Evolutionary conservation across 1,140 invertebrate species (phyloP), one percentile per base, ranked within the genome.

Genomic region (Caenorhabditis inopinata): DNA sequence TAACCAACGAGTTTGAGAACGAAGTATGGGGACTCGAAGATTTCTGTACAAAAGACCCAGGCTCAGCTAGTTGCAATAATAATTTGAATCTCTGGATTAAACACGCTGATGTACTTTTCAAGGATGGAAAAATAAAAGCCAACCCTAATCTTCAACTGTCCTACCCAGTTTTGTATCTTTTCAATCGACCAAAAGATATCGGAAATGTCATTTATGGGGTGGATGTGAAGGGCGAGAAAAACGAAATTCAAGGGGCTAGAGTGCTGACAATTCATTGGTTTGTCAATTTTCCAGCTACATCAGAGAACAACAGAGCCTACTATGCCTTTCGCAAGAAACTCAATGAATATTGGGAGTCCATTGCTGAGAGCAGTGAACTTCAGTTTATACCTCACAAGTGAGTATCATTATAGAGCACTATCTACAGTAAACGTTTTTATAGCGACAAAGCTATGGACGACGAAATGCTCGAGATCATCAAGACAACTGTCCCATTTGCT

Each of bases 361-460:
- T 86, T 47, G 85, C 84, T 7, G 74, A 74, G n/a, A 53, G 84
- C 23, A 83, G 84, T 25, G 78, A 86, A 23, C 85, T 88, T 29
- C 79, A 88, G 21, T 88, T 88, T 38, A 87, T 88, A 83, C 87
- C 87, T 27, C 87, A 88, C 77, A 88, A 88, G 86, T 87, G 53
- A 81, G 79, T 83, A n/a, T n/a, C n/a, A n/a, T n/a, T n/a, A n/a
- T n/a, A n/a, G n/a, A n/a, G 18, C 48, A 3, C 14, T 78, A 75
- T 84, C n/a, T 7, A 18, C 11, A 81, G n/a, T 2, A 3, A 3
- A 5, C n/a, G 38, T 82, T 29, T 32, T 81, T 87, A 79, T 29
- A 87, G 86, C 75, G 87, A 88, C 79, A 85, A 87, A 68, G 87
- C 87, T 21, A 88, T 88, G 87, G 87, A 88, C 47, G 87, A 88